A percentile compares a stretch with the other conserved stretches of the same genome.
Conservation (phyloP, 2,113 vertebrate species). For the Pachypanchax playfairii region DNA sequence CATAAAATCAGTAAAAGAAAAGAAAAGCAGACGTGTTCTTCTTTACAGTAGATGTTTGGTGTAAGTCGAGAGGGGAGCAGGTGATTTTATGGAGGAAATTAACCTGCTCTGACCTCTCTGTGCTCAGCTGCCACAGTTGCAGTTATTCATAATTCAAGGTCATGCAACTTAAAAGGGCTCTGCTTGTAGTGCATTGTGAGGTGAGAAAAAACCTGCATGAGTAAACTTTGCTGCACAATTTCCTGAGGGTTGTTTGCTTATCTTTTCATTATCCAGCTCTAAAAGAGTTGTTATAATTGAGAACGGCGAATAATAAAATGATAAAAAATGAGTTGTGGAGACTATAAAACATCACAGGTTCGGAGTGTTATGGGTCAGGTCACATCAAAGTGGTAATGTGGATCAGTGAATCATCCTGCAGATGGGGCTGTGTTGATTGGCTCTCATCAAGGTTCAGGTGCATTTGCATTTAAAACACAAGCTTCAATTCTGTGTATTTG, state of each 20-base stretch:
- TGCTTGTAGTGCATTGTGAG: neutral
- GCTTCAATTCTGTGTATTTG: no score
- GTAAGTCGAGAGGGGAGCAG: neutral
- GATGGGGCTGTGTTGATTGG: neutral
- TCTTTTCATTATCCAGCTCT: neutral
- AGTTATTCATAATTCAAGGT: slow-evolving; percentile 21
- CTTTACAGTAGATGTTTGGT: neutral
- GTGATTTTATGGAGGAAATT: slow-evolving; percentile 9
- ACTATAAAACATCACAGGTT: neutral
- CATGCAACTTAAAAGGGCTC: neutral
- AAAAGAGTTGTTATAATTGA: neutral
- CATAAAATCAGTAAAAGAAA: neutral
- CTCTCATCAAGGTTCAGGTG: neutral
- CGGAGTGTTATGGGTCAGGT: neutral
- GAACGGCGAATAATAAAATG: neutral
- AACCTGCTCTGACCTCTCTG: slow-evolving; percentile 9
- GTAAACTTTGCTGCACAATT: neutral
- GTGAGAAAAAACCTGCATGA: neutral
- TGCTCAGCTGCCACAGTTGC: slow-evolving; percentile 6
- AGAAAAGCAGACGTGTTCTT: neutral
- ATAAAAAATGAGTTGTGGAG: neutral
- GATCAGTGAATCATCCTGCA: neutral
- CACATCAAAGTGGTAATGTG: neutral
- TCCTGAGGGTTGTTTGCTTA: neutral
- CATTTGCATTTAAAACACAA: no score